Conservation (phyloP, 1,140 invertebrate species). For the Micrasema longulum region DNA sequence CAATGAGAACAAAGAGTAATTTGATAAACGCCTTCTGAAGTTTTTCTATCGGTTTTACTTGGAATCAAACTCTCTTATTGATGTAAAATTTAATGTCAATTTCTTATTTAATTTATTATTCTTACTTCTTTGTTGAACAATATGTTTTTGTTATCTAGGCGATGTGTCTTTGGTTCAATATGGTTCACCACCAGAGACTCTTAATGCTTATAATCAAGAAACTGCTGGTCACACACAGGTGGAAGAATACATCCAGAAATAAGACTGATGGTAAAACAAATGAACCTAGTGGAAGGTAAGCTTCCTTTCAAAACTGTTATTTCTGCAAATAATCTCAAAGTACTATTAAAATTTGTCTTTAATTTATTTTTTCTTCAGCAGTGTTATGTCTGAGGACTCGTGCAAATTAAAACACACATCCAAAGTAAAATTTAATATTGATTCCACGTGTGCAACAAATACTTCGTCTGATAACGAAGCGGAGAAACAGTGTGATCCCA, state of each 20-base stretch:
- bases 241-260: constrained; percentile 34
- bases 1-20: too few species aligned
- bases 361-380: constrained; percentile 9
- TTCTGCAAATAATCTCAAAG: not conserved
- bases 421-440: constrained; percentile 39
- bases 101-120: too few species aligned
- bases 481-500: constrained; percentile 19
- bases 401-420: constrained; percentile 1
- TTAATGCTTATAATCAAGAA: constrained; percentile 84
- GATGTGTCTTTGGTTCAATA: constrained; percentile 92
- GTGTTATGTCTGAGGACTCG: not conserved
- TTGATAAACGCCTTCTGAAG: too few species aligned
- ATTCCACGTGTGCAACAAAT: too few species aligned
- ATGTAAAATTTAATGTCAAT: too few species aligned
- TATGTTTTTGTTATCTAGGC: constrained; percentile 65
- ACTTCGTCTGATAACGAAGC: constrained; percentile 17
- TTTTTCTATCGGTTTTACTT: too few species aligned
- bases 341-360: not conserved
- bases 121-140: too few species aligned
- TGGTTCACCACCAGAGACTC: constrained; percentile 84
- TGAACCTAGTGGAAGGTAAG: constrained; percentile 6
- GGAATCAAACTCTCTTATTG: too few species aligned
- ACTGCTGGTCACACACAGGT: constrained; percentile 66
- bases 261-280: constrained; percentile 26
- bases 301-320: not conserved